These are phyloP conservation scores for Cylindroiulus punctatus DNA, from an alignment of 2,888 invertebrate species.

Conservation along the genomic window DNA sequence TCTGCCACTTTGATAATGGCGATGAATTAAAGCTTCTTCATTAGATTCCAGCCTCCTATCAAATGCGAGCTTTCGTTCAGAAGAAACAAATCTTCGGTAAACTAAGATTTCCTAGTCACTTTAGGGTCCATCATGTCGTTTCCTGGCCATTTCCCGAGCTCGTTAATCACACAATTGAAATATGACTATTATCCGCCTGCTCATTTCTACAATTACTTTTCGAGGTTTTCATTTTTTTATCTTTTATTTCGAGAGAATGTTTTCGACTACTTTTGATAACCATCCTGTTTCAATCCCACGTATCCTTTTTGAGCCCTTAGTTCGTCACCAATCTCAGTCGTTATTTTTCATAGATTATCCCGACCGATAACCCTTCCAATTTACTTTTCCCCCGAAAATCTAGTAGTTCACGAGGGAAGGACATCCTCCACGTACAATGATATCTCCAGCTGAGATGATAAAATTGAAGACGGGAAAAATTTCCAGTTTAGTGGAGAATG, in stretches of 20 bases:
- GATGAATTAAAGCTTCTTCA: conserved; percentile 31
- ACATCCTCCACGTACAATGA: not conserved
- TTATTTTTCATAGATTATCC: not conserved
- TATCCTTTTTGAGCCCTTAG: not conserved
- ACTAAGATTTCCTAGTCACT: conserved; percentile 42
- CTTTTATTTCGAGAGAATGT: not conserved
- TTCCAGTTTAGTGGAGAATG: conserved; percentile 1
- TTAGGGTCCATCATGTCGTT: conserved; percentile 23
- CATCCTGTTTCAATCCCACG: not conserved
- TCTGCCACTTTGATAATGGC: conserved; percentile 36
- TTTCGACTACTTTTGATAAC: not conserved
- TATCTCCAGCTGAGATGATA: not conserved
- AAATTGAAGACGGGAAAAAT: conserved; percentile 25
- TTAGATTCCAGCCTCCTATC: conserved; percentile 14
- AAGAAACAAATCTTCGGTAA: not conserved
- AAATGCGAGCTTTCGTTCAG: not conserved
- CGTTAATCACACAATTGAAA: conserved; percentile 28
- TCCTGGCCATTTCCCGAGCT: conserved; percentile 38
- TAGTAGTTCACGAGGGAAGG: not conserved
- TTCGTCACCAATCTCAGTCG: not conserved
- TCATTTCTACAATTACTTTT: conserved; percentile 19
- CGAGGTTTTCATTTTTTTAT: not conserved
- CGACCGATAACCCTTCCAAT: not conserved
- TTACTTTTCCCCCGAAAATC: not conserved
- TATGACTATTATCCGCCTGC: conserved; percentile 1